Evolutionary conservation across 2,797 vertebrate species (phyloP), one percentile per base, ranked within the genome.

Genomic region (Gymnopithys bicolor): DNA sequence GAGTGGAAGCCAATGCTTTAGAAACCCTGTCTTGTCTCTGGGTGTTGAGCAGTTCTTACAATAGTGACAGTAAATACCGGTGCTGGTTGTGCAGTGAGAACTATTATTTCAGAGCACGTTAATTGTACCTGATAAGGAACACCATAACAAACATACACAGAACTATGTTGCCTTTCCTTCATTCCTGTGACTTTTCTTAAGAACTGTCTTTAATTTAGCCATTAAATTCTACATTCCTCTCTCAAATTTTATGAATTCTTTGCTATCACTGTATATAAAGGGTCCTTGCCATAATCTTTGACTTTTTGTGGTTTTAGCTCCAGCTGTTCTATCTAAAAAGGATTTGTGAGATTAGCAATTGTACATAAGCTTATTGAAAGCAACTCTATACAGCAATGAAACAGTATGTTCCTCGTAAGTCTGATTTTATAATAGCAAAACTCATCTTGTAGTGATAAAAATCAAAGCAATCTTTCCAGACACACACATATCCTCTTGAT

Each of bases 31-130:
- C 58, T 89, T 45, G 7, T 78, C 24, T 43, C 39, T 74, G 81
- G 45, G 51, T 90, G 80, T 63, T 92, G 45, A 92, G 87, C 84
- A 83, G 33, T 80, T 94, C 81, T 80, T 84, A 89, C 32, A 71
- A 19, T 33, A 93, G 93, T 82, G 71, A 92, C 53, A 80, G 82
- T 93, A 85, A 94, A 95, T 92, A 92, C 68, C 71, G 74, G 46
- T n/a, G 51, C 64, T 87, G 88, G 27, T 41, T 87, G 60, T 95
- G 67, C 71, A 93, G 76, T 51, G 51, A 93, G 83, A 91, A 69
- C 53, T 41, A 81, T 94, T 66, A 78, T 94, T 88, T 93, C 64
- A 55, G 84, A 74, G 62, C 49, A 73, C 11, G 39, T 73, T 93
- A 88, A 96, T 93, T 91, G 79, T 76, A 45, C 30, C 27, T 82